Percentiles rank a stretch among this genome's conserved stretches.
These are phyloP conservation scores for Chrysina gloriosa DNA, from an alignment of 2,888 invertebrate species.

Conservation along the genomic window DNA sequence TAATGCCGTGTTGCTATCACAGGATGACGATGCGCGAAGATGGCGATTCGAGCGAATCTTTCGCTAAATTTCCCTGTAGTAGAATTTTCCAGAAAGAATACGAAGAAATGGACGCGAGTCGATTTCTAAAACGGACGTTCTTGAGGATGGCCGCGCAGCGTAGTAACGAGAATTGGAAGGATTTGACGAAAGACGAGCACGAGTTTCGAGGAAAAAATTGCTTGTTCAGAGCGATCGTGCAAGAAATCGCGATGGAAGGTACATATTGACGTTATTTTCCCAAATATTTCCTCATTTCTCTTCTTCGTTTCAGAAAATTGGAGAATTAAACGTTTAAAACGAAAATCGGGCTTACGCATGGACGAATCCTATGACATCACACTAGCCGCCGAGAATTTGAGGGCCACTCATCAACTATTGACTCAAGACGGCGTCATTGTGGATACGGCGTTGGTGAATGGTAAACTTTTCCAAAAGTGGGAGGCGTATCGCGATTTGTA, in stretches of 20 bases:
- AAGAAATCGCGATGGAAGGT: constrained; percentile 72
- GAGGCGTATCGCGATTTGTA: constrained; percentile 55
- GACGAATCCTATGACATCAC: constrained; percentile 51
- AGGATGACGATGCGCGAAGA: constrained; percentile 66
- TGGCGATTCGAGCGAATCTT: constrained; percentile 58
- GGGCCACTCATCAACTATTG: constrained; percentile 54
- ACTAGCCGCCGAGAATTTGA: constrained; percentile 56
- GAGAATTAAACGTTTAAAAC: constrained; percentile 56
- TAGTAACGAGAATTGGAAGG: constrained; percentile 67
- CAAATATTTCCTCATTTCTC: background rate
- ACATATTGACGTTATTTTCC: constrained; percentile 53
- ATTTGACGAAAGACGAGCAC: constrained; percentile 66
- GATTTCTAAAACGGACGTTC: constrained; percentile 73
- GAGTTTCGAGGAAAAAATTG: constrained; percentile 68
- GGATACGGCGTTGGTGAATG: constrained; percentile 27
- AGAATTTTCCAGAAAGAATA: constrained; percentile 63
- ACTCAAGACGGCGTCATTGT: constrained; percentile 21
- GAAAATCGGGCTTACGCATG: constrained; percentile 56
- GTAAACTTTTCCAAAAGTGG: constrained; percentile 59
- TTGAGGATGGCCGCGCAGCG: constrained; percentile 80
- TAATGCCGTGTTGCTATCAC: constrained; percentile 87
- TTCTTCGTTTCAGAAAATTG: constrained; percentile 56
- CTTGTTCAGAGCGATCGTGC: constrained; percentile 73
- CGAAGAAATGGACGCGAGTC: constrained; percentile 58
- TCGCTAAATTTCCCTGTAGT: constrained; percentile 78